Evolutionary conservation across 2,797 vertebrate genomes (phyloP).

Genomic region (Lindbergichthys nudifrons): DNA sequence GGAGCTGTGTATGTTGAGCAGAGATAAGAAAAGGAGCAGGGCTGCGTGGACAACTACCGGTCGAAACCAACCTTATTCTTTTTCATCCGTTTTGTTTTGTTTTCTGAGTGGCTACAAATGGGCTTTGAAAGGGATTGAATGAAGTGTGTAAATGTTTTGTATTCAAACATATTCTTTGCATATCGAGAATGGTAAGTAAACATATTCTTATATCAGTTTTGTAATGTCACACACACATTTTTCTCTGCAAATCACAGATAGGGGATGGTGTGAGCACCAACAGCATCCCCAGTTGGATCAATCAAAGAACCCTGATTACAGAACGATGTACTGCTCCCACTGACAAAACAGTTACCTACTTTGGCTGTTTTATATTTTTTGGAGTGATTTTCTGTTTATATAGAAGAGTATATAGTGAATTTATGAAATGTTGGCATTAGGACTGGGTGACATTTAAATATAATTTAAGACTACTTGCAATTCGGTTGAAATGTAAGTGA

Average conservation of each 20-base stretch:
- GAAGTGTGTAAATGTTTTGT: conserved; percentile 34
- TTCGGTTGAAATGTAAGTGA: background rate
- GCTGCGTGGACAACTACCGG: conserved; percentile 5
- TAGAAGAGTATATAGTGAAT: background rate
- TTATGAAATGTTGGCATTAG: background rate
- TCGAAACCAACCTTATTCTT: conserved; percentile 17
- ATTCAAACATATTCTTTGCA: conserved; percentile 9
- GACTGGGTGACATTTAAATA: background rate
- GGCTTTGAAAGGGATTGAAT: conserved; percentile 18
- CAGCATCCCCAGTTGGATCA: conserved; percentile 7
- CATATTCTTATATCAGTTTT: conserved; percentile 27
- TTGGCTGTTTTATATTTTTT: background rate
- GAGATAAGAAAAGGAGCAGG: conserved; percentile 44
- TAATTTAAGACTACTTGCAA: background rate
- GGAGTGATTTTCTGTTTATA: background rate
- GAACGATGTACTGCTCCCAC: conserved; percentile 2
- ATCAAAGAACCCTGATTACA: background rate
- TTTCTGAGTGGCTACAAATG: conserved; percentile 31
- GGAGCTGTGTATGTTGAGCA: conserved; percentile 26
- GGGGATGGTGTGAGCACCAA: conserved; percentile 3
- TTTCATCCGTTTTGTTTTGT: conserved; percentile 6
- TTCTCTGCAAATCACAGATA: conserved; percentile 29
- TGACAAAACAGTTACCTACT: background rate
- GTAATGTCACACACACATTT: background rate
- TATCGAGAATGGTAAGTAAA: conserved; percentile 27